Base-by-base conservation (phyloP, 2,888 invertebrate genomes). In the Julus scandinavius region DNA sequence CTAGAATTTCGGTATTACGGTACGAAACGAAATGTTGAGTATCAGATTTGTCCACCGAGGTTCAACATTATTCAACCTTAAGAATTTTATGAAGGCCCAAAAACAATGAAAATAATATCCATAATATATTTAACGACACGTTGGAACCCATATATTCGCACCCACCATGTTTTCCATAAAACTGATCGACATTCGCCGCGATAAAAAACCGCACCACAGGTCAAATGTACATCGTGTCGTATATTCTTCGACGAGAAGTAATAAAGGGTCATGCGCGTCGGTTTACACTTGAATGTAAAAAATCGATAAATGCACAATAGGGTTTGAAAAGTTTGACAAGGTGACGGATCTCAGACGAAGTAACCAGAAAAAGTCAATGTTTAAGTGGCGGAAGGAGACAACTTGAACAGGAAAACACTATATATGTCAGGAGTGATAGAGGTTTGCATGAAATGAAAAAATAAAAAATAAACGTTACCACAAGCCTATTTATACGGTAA, bases 301-400 rank as follows among this genome's bases (percentile, higher is more conserved):
- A 80, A 80, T 80, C 80, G 80, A 80, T 80, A 80, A 80, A 80
- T 80, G 80, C 80, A 80, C 80, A 80, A 80, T 80, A 38, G 80
- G 38, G 80, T 80, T 80, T 11, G 80, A 80, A 80, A 80, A 38
- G 80, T 80, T 80, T 80, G 80, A 80, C 80, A 80, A 38, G 80
- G 80, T 80, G 80, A 40, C 80, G 38, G 80, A 38, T 38, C 80
- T 80, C 38, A 2, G 80, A 38, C 80, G 80, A 40, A 80, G 80
- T 29, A 80, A 80, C 80, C 80, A 38, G 80, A 80, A 80, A 80
- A 80, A 80, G 80, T 38, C 80, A 80, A 13, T 38, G 80, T 38
- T 80, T 80, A 80, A 80, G 80, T 80, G 80, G 80, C 80, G 80
- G 80, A 80, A 80, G 80, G 29, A 80, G 80, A 80, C 80, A 80